phyloP scores from a whole-genome alignment of 2,888 invertebrate genomes.

The Tanypteryx hageni region DNA sequence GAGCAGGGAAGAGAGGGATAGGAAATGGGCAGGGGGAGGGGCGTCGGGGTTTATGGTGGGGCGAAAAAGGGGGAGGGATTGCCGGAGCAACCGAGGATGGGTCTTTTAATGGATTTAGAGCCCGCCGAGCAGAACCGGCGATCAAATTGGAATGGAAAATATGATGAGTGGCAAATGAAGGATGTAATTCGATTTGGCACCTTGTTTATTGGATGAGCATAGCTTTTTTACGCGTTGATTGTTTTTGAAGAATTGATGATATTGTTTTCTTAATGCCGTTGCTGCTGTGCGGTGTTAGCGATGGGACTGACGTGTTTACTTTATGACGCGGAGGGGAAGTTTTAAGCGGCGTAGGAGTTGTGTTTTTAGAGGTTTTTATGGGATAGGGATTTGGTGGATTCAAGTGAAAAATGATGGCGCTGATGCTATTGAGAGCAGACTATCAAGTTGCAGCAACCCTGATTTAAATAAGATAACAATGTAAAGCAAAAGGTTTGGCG shows the following conservation, averaged over 20 bases:
- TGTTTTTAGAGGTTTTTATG: too few species aligned
- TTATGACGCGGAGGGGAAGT: neutral
- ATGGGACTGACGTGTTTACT: neutral
- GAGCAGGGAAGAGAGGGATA: too few species aligned
- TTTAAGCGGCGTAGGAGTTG: neutral
- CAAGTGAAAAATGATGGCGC: too few species aligned
- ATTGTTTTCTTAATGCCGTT: constrained; percentile 30
- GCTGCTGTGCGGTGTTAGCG: neutral
- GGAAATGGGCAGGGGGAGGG: too few species aligned
- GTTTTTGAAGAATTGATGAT: constrained; percentile 9
- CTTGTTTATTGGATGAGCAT: constrained; percentile 36
- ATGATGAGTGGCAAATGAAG: constrained; percentile 43
- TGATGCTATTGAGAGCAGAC: too few species aligned
- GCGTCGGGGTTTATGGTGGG: too few species aligned
- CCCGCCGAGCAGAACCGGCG: neutral
- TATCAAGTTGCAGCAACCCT: too few species aligned
- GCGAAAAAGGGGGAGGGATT: neutral
- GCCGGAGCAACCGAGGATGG: neutral
- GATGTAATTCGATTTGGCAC: constrained; percentile 44
- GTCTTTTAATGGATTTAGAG: neutral
- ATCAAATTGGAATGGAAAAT: constrained; percentile 19
- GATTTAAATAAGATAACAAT: too few species aligned
- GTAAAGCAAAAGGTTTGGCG: too few species aligned
- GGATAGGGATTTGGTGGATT: too few species aligned
- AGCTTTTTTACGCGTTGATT: neutral